Evolutionary conservation across 2,797 vertebrate species (phyloP).

Genomic region (Smutsia gigantea): DNA sequence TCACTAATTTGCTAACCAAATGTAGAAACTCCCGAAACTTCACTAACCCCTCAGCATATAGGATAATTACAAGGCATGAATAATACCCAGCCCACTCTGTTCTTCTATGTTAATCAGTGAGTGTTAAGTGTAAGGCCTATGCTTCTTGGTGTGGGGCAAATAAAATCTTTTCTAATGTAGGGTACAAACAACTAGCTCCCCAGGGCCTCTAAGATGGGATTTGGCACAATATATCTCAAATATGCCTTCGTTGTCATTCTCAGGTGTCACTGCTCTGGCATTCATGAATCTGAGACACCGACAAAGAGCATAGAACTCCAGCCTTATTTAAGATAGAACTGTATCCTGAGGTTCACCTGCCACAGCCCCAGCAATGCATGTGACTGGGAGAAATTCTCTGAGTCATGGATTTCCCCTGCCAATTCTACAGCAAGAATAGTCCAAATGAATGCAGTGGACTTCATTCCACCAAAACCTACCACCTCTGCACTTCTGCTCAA

Average conservation of each 20-base stretch:
- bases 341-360: background rate
- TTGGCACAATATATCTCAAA: background rate
- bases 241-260: background rate
- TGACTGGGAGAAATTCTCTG: background rate
- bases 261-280: background rate
- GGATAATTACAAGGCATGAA: background rate
- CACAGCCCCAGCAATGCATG: background rate
- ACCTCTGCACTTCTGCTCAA: background rate
- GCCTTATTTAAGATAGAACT: background rate
- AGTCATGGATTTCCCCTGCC: background rate
- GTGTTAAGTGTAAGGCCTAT: background rate
- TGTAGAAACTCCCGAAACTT: background rate
- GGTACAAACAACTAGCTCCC: background rate
- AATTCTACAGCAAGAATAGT: background rate
- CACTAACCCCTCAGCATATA: background rate
- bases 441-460: background rate
- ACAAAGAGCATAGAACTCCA: rapidly evolving
- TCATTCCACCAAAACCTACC: background rate
- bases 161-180: background rate
- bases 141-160: background rate
- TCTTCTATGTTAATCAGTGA: background rate
- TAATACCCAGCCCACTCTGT: background rate
- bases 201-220: background rate
- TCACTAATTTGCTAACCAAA: background rate
- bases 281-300: background rate